phyloP scores from a whole-genome alignment of 2,113 vertebrate genomes.

The Saguinus imperator region DNA sequence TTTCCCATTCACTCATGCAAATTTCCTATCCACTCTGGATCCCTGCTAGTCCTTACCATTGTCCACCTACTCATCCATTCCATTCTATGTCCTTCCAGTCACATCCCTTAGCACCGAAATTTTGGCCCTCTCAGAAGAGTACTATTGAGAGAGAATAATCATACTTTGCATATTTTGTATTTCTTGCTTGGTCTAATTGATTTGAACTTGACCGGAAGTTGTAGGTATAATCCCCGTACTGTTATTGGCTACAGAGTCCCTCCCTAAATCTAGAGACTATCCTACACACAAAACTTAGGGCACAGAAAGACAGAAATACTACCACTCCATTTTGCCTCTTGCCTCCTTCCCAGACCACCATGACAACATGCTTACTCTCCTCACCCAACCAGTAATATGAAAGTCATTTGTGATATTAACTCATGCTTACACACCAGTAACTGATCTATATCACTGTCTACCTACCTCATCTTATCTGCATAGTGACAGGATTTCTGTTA shows the following conservation, averaged over 20 bases:
- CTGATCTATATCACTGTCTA: neutral
- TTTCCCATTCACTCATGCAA: neutral
- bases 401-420: neutral
- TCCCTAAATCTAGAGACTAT: neutral
- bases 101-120: neutral
- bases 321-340: neutral
- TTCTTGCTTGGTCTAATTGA: neutral
- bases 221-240: neutral
- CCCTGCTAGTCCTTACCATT: neutral
- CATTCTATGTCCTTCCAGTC: neutral
- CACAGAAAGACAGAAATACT: neutral
- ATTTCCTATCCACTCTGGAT: neutral
- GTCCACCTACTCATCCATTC: neutral
- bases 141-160: neutral
- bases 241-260: neutral
- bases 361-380: neutral
- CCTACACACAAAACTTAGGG: neutral
- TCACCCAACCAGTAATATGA: neutral
- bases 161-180: neutral
- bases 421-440: neutral
- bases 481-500: neutral
- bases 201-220: neutral
- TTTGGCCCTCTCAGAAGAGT: neutral
- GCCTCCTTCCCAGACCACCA: neutral
- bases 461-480: neutral